Evolutionary conservation across 2,888 invertebrate genomes (phyloP), one percentile per base, ranked within the genome.

Genomic region (Cerastoderma edule): DNA sequence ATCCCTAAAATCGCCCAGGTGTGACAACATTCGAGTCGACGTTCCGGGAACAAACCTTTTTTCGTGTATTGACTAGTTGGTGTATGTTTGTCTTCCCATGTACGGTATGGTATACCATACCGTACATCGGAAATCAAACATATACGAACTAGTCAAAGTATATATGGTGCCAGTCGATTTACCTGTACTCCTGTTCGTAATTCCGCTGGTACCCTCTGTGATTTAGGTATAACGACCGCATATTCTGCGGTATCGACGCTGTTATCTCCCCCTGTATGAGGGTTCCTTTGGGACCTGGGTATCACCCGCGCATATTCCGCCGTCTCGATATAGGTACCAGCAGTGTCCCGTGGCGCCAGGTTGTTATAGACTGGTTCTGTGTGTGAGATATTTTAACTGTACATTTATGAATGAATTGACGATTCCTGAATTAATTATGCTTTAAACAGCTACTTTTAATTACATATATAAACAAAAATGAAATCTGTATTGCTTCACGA

Each of bases 361-460:
- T 60, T 60, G 39, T 39, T 39, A 39, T 60, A 60, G 2, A 60
- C 60, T 35, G 60, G 60, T 2, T 60, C 60, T 60, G 39, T 39
- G 39, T 39, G 39, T 10, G 16, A 10, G 8, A 10, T 16, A 10
- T 16, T 10, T 16, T 39, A 39, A 39, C 16, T 39, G 8, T 10
- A 10, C 16, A 39, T 16, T 39, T 10, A 39, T 39, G 16, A 39
- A 39, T 39, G 8, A 10, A 39, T 10, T 10, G 39, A 8, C 39
- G 16, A 8, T 8, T 10, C 39, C 10, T 39, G 39, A 16, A 8
- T 8, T 39, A 8, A 10, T 10, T 39, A 39, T 39, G 16, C 10
- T 10, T 39, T 8, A 39, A 10, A 10, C 8, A 39, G 16, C 16
- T 10, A 16, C 10, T 39, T 8, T 39, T 8, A 10, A 16, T 39